Percentiles rank a stretch among this genome's conserved stretches.
phyloP scores from a whole-genome alignment of 2,113 vertebrate species.

The Nicator chloris region DNA sequence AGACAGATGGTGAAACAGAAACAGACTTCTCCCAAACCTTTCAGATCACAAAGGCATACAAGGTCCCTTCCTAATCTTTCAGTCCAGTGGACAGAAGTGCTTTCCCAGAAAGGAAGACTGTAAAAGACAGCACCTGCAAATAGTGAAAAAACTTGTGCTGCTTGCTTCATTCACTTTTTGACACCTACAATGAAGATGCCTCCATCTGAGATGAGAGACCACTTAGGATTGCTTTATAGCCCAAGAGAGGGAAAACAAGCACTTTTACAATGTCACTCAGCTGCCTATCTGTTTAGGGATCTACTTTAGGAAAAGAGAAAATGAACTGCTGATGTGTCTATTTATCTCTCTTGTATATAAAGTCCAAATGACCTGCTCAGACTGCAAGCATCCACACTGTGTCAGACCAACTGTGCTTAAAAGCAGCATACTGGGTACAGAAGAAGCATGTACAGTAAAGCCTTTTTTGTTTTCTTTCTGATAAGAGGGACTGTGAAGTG shows the following conservation, averaged over 20 bases:
- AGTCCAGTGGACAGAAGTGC: not conserved
- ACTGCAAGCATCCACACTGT: not conserved
- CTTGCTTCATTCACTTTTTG: not conserved
- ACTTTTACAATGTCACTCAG: not conserved
- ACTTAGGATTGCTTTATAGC: not conserved
- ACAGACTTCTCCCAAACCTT: not conserved
- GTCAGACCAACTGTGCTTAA: not conserved
- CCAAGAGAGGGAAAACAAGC: not conserved
- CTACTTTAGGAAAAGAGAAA: not conserved
- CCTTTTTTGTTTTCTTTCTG: not conserved
- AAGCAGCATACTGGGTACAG: not conserved
- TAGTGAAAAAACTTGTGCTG: not conserved
- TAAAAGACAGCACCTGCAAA: not conserved
- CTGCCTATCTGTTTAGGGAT: not conserved
- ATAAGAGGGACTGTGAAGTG: not conserved
- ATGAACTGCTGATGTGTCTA: not conserved
- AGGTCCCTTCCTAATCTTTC: not conserved
- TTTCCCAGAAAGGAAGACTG: not conserved
- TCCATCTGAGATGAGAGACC: not conserved
- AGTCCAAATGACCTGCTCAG: accelerated
- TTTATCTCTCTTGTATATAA: not conserved
- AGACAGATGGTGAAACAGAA: not conserved
- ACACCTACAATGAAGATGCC: not conserved
- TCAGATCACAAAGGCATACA: not conserved
- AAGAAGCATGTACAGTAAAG: not conserved